Base-by-base conservation (phyloP, 2,113 vertebrate species). In the Spheniscus mendiculus region DNA sequence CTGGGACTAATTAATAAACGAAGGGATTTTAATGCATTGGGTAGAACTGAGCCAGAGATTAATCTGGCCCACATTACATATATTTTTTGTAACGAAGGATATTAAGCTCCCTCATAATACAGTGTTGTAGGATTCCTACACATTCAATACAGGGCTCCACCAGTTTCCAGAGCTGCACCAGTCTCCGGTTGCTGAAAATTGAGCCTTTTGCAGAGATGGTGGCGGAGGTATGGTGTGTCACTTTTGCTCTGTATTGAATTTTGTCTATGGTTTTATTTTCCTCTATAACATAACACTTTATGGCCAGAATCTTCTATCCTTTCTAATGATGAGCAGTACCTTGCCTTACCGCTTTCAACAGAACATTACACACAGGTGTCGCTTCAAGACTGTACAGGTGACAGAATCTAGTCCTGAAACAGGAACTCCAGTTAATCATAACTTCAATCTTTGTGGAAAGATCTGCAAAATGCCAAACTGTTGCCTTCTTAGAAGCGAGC, bases 1-100 rank as follows among this genome's bases (percentile, higher is more conserved):
- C 77, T 89, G 65, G 61, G 81, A 76, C 66, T 94, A 86, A 66
- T 90, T 96, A 97, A 95, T 95, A 97, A 97, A 73, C 32, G 47
- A 77, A 71, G 61, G 17, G 59, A 81, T 89, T 92, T 92, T 73
- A 93, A 93, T 65, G 61, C 85, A 89, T 71, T 83, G 73, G 11
- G 40, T 66, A 88, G 53, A 94, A 78, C 27, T 63, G 50, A 93
- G 40, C n/a, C 49, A 67, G 50, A 87, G 87, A 76, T 72, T 91
- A 92, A 93, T 95, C 82, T 82, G 65, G 52, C 79, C 83, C 80
- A 79, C 7, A 36, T 78, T 82, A 49, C 62, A 84, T 47, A 78
- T 42, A 53, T 25, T 83, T 78, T 47, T 56, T 65, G 29, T 49
- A 78, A 83, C 0, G 1, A 93, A 96, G 52, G 34, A 44, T 67